A percentile compares a stretch with the other conserved stretches of the same genome.
Conservation (phyloP, 2,888 invertebrate genomes). For the Ennomos fuscantarius region DNA sequence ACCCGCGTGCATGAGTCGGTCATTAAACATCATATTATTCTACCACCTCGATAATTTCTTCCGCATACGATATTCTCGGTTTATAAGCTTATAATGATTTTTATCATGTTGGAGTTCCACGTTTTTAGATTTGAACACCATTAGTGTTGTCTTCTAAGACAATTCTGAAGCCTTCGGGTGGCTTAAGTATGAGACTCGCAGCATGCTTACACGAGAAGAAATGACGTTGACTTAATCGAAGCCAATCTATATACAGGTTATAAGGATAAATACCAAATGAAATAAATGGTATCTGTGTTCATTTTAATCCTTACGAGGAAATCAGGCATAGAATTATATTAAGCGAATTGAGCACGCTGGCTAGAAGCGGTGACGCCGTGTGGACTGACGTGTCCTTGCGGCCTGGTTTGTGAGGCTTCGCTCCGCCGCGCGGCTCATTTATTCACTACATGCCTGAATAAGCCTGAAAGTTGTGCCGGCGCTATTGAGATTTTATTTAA, state of each 20-base stretch:
- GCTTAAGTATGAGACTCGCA: too few relatives aligned
- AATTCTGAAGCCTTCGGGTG: too few relatives aligned
- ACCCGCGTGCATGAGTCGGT: constrained; percentile 19
- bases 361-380: constrained; percentile 56
- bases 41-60: constrained; percentile 16
- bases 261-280: not conserved
- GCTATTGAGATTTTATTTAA: constrained; percentile 9
- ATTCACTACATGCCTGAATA: constrained; percentile 47
- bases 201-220: too few relatives aligned
- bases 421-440: constrained; percentile 35
- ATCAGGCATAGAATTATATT: constrained; percentile 43
- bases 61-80: constrained; percentile 18
- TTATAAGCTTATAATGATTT: not conserved
- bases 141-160: too few relatives aligned
- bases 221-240: too few relatives aligned
- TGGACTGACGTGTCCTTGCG: constrained; percentile 67
- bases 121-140: too few relatives aligned
- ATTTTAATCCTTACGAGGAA: constrained; percentile 21
- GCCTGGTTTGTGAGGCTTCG: constrained; percentile 54
- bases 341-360: constrained; percentile 51
- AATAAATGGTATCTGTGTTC: constrained; percentile 18
- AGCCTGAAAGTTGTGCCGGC: constrained; percentile 30
- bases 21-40: too few relatives aligned
- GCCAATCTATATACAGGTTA: not conserved
- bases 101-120: too few relatives aligned